Base-by-base conservation (phyloP, 2,113 vertebrate species). In the Tetraodon nigroviridis region DNA sequence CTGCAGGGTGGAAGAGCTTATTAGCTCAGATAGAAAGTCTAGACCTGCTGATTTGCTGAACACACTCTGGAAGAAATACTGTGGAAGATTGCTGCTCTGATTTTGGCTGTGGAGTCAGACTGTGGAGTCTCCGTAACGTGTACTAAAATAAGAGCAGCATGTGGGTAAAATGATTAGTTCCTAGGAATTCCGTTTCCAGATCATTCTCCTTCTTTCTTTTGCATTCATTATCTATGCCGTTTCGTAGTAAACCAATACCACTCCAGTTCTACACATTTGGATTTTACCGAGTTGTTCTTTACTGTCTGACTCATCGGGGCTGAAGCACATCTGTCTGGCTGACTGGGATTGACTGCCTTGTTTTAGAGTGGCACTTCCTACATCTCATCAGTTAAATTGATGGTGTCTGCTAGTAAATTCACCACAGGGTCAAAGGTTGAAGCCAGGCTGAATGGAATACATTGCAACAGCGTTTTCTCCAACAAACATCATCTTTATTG, bases 361-460 rank as follows among this genome's bases (percentile, higher is more conserved):
- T 65, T 78, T 64, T 24, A 44, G 47, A 68, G 60, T 8, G 58
- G 16, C 57, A 19, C 37, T 63, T 78, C 71, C 72, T 40, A 10
- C 24, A 11, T 46, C 44, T 46, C 44, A n/a, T 86, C 76, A 60
- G 72, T 85, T 65, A 59, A 59, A 55, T 80, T 2, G 64, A 76
- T 45, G 56, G 79, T 57, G 60, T 83, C 57, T 75, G 64, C 71
- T 69, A 67, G 57, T 79, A 67, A 64, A 76, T 68, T 64, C 18
- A 19, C 61, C 21, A 47, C 67, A 42, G 70, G 76, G 80, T 86
- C 82, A 84, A 24, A 82, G 83, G 78, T 82, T 16, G 50, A 84
- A 72, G 62, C 47, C 37, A 48, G 60, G 82, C 70, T 78, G 88
- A 27, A 47, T 51, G 32, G 2, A 37, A 37, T 37, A 11, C 11